A percentile compares a stretch with the other conserved stretches of the same genome.
These are phyloP conservation scores for Acyrthosiphon pisum DNA, from an alignment of 1,140 invertebrate genomes.

Conservation along the genomic window DNA sequence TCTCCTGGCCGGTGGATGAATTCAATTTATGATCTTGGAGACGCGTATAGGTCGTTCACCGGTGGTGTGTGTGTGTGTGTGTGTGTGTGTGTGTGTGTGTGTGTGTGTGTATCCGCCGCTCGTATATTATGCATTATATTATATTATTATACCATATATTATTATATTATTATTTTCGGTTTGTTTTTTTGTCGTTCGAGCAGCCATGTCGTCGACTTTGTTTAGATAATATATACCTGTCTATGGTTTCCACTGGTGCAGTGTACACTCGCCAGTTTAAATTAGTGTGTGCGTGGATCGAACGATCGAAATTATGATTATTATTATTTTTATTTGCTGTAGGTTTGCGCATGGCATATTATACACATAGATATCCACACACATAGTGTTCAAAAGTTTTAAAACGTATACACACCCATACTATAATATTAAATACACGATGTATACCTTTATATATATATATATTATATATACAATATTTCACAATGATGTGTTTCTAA, in stretches of 20 bases:
- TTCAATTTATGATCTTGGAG: conserved; percentile 33
- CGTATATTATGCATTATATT: background rate
- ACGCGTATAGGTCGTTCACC: background rate
- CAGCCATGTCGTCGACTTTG: no score
- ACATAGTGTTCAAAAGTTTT: background rate
- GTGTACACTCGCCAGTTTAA: background rate
- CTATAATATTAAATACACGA: background rate
- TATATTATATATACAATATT: background rate
- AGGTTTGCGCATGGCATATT: background rate
- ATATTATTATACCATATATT: no score
- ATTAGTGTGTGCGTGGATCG: background rate
- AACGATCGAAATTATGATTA: background rate
- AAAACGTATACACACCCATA: background rate
- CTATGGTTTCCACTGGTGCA: no score
- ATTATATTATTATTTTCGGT: background rate
- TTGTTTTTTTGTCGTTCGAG: background rate
- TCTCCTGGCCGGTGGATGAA: conserved; percentile 26
- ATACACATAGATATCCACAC: no score
- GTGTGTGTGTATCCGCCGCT: background rate
- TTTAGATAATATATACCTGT: background rate
- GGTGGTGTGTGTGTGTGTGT: background rate
- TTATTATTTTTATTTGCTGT: background rate
- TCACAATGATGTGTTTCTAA: background rate
- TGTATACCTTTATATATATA: background rate
- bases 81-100: background rate